Base-by-base conservation (phyloP, 2,797 vertebrate species). In the Molossus alvarezi region DNA sequence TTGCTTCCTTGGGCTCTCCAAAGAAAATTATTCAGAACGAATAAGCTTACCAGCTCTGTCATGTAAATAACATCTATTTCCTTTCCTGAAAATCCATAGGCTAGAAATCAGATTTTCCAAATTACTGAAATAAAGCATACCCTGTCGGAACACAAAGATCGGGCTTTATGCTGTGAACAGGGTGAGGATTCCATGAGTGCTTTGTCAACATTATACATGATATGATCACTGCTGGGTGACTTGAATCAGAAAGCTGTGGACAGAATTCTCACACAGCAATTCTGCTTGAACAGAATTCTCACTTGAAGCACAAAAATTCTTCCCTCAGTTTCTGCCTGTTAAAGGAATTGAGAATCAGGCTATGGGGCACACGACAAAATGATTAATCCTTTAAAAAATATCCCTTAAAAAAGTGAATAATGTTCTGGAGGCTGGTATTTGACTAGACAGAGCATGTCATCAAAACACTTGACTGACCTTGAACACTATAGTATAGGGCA, bases 1-100 rank as follows among this genome's bases (percentile, higher is more conserved):
- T 1, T 33, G 62, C 33, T 93, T 88, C 67, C 67, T 60, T 75
- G 41, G 18, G 41, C 0, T 5, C 14, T 45, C 58, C 65, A 15
- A 83, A 86, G 88, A 79, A 88, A 91, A 89, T 20, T 17, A 90
- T 57, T 57, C 77, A 33, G 53, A 77, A 57, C 25, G 25, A 95
- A 67, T 29, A 76, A 33, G 71, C 58, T 62, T 25, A 17, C 55
- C 7, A n/a, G 79, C 23, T 45, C 29, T 23, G 1, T 80, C 9
- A 5, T 14, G 27, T 53, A 87, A 91, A 90, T 72, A 60, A 73
- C 6, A 92, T 29, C 80, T 53, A 67, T 55, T 79, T 67, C 86
- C 45, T 83, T 91, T 64, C 62, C 58, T 65, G 58, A 80, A 75
- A 80, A 85, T 37, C 14, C 9, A 0, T 80, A 55, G 75, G 23